A percentile compares a stretch with the other conserved stretches of the same genome.
These are phyloP conservation scores for Craseonycteris thonglongyai DNA, from an alignment of 2,113 vertebrate genomes.

Conservation along the genomic window DNA sequence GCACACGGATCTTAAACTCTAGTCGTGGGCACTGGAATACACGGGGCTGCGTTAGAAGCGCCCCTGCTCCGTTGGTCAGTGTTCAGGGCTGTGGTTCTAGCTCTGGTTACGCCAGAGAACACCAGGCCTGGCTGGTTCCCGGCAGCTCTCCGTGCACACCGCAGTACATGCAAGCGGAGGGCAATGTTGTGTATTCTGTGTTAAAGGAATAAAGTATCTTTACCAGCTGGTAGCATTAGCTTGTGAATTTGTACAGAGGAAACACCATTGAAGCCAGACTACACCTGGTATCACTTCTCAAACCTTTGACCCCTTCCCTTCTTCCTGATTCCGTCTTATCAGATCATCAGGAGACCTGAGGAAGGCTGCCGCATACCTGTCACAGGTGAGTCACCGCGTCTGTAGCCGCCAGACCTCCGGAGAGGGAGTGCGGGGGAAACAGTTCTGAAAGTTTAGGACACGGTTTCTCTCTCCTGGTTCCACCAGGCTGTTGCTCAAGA, in stretches of 20 bases:
- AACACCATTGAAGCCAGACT: neutral
- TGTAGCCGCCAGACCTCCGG: neutral
- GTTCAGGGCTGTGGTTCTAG: neutral
- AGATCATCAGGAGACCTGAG: neutral
- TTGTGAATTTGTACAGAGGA: neutral
- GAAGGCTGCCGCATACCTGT: neutral
- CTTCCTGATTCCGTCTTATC: neutral
- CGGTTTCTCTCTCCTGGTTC: neutral
- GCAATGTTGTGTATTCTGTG: neutral
- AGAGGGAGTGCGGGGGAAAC: neutral
- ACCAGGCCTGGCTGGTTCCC: too few species aligned
- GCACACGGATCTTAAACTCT: neutral
- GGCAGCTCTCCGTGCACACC: too few species aligned
- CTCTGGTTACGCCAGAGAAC: fast-evolving
- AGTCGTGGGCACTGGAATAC: neutral
- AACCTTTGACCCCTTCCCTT: neutral
- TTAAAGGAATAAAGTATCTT: conserved; percentile 13
- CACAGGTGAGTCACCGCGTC: fast-evolving
- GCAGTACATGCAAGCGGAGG: neutral
- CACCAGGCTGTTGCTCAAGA: neutral
- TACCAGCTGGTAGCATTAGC: neutral
- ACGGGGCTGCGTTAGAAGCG: neutral
- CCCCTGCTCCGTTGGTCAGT: neutral
- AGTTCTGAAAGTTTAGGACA: neutral
- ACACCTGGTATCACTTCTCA: neutral